phyloP scores from a whole-genome alignment of 2,797 vertebrate genomes.

The Ispidina picta region DNA sequence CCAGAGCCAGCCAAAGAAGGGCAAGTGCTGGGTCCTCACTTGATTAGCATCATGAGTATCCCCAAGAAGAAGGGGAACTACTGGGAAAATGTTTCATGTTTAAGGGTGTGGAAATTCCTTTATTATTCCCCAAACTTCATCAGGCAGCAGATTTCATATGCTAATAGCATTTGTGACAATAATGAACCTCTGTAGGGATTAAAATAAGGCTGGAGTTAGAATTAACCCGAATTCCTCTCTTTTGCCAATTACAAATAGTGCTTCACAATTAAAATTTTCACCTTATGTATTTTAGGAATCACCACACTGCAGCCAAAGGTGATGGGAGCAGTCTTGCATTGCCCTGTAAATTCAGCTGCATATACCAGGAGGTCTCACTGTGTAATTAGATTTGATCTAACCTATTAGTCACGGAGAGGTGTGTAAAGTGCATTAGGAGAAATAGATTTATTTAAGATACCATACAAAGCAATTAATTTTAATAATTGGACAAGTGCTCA shows the following conservation, averaged over 20 bases:
- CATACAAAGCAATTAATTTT: background rate
- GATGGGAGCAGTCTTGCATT: background rate
- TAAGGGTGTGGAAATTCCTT: background rate
- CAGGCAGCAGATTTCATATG: background rate
- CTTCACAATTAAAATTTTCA: background rate
- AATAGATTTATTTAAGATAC: background rate
- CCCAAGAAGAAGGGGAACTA: background rate
- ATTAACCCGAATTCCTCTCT: conserved; percentile 9
- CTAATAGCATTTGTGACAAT: conserved; percentile 12
- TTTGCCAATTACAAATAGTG: background rate
- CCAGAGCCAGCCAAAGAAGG: background rate
- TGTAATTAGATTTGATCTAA: background rate
- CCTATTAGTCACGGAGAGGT: background rate
- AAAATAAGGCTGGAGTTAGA: background rate
- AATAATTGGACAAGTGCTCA: background rate
- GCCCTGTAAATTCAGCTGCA: background rate
- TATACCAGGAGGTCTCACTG: background rate
- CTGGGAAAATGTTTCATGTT: background rate
- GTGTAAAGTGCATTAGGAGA: background rate
- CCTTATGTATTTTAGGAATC: background rate
- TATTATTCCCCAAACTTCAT: background rate
- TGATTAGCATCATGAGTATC: background rate
- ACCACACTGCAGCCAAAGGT: background rate
- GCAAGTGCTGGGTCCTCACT: rapidly evolving
- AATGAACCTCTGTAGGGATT: background rate